phyloP scores from a whole-genome alignment of 2,888 invertebrate species.

The Chaetogeoica ovagalla region DNA sequence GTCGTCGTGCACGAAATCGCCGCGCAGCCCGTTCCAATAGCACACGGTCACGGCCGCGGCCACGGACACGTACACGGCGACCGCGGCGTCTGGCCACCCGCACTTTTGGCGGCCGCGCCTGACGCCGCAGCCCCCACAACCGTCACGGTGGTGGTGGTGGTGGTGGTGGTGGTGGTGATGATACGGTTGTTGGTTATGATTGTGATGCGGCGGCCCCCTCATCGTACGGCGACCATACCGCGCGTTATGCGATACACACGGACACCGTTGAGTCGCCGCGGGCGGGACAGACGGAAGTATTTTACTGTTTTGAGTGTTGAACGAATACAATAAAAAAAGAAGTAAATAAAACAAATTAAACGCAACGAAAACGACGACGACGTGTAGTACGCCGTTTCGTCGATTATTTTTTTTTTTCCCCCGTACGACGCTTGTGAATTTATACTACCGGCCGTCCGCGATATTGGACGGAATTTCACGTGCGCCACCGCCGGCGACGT shows the following conservation, averaged over 20 bases:
- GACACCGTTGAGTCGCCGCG: background rate
- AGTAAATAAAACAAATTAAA: background rate
- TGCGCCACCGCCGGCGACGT: background rate
- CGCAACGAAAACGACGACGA: background rate
- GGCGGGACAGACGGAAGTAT: too few species aligned
- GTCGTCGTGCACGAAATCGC: conserved; percentile 88
- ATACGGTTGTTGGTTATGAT: background rate
- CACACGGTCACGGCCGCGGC: conserved; percentile 65
- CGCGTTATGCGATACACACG: background rate
- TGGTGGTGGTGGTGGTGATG: conserved; percentile 11
- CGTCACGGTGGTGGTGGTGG: background rate
- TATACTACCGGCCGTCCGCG: background rate
- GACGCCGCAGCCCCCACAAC: background rate
- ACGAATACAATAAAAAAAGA: background rate
- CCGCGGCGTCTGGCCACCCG: conserved; percentile 39
- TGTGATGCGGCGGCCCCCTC: conserved; percentile 35
- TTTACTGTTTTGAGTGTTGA: background rate
- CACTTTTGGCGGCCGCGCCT: background rate
- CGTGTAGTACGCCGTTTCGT: too few species aligned
- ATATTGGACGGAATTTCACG: background rate
- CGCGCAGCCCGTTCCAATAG: conserved; percentile 74
- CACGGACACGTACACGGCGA: conserved; percentile 51
- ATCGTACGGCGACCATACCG: conserved; percentile 18
- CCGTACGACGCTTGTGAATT: too few species aligned
- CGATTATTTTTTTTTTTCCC: background rate